Evolutionary conservation across 2,888 invertebrate genomes (phyloP).

Genomic region (Tryphoninae sp.): DNA sequence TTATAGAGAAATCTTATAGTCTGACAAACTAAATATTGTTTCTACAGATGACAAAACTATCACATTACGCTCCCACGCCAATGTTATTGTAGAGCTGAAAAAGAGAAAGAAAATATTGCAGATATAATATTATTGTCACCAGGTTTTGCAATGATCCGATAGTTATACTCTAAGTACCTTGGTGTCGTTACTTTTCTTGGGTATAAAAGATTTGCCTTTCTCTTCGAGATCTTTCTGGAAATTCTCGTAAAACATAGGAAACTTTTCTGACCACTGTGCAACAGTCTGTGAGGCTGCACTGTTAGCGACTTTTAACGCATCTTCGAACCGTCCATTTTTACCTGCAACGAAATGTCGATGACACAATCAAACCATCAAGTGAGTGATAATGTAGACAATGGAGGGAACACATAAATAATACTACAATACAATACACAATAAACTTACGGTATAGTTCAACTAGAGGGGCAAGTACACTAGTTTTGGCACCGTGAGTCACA

Average conservation of each 20-base stretch:
- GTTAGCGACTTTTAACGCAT: constrained; percentile 35
- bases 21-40: constrained; percentile 29
- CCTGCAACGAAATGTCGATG: constrained; percentile 23
- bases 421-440: background rate
- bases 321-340: constrained; percentile 35
- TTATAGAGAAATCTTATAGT: constrained; percentile 14
- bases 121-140: constrained; percentile 10
- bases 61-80: background rate
- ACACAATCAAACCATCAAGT: background rate
- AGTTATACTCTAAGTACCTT: background rate
- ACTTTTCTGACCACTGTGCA: background rate
- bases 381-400: background rate
- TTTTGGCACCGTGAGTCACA: background rate
- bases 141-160: background rate
- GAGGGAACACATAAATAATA: background rate
- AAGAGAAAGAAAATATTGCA: constrained; percentile 19
- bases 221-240: constrained; percentile 19
- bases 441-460: constrained; percentile 52
- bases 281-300: background rate
- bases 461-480: constrained; percentile 17
- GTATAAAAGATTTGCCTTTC: constrained; percentile 40
- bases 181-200: constrained; percentile 53
- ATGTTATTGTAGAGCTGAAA: constrained; percentile 16
- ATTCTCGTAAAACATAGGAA: background rate
- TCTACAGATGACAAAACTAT: constrained; percentile 42